Conservation (phyloP, 2,113 vertebrate genomes). For the Falcunculus frontatus region DNA sequence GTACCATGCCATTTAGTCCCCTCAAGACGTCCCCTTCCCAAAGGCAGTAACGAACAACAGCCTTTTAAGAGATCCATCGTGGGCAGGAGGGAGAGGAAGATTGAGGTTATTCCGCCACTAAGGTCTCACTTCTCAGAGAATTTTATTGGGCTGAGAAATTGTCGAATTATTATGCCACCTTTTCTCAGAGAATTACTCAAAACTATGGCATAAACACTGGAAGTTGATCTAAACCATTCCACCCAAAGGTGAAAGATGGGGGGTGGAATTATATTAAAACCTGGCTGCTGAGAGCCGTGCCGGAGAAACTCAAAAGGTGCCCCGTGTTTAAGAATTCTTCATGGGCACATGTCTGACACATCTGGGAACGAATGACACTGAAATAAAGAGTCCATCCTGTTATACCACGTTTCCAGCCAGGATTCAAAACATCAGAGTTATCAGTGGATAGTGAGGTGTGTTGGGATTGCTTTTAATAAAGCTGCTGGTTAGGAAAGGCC, state of each 20-base stretch:
- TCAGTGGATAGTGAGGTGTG: too few relatives aligned
- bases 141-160: neutral
- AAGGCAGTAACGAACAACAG: too few relatives aligned
- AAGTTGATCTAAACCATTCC: neutral
- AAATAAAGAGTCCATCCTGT: neutral
- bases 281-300: neutral
- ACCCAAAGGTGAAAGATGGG: neutral
- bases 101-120: neutral
- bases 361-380: neutral
- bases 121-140: neutral
- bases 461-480: neutral
- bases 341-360: fast-evolving
- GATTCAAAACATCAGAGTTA: neutral
- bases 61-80: too few relatives aligned
- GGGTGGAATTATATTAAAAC: neutral
- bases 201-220: neutral
- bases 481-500: neutral
- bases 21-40: too few relatives aligned
- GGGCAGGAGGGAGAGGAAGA: neutral
- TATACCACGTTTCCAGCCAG: neutral
- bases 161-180: neutral
- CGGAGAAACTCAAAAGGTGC: neutral
- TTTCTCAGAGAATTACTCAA: neutral
- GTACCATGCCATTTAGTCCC: too few relatives aligned
- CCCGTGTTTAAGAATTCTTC: neutral